Evolutionary conservation across 92 coral and sea anemone species (phyloP).

Genomic region (Virgularia gustaviana): DNA sequence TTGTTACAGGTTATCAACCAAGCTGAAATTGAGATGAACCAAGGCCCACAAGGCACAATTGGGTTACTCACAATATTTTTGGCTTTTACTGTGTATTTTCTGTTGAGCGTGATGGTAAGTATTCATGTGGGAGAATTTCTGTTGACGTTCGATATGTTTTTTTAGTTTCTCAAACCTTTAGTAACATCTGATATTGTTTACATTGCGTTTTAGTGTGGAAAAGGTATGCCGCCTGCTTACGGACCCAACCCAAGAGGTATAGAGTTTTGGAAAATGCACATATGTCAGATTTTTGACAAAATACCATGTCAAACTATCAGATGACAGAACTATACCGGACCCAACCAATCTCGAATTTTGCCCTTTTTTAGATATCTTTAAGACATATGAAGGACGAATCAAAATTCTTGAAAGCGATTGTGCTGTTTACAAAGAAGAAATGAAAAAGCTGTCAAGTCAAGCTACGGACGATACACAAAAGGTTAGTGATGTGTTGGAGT

Average conservation of each 20-base stretch:
- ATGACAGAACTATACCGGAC: too few species aligned
- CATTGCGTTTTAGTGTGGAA: conserved; percentile 7
- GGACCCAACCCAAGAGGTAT: conserved; percentile 25
- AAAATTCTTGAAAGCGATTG: conserved; percentile 67
- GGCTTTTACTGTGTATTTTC: not conserved
- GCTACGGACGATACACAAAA: conserved; percentile 1
- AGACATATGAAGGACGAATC: conserved; percentile 65
- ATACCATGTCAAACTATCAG: too few species aligned
- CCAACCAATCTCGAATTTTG: not conserved
- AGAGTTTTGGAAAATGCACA: too few species aligned
- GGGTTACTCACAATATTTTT: not conserved
- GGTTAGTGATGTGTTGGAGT: not conserved
- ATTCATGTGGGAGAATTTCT: too few species aligned
- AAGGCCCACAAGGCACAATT: conserved; percentile 18
- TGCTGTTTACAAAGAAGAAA: conserved; percentile 13
- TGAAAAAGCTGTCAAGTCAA: not conserved
- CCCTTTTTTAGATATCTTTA: conserved; percentile 56
- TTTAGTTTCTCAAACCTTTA: too few species aligned
- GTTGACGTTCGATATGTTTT: too few species aligned
- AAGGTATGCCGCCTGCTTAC: not conserved
- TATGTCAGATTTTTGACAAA: too few species aligned
- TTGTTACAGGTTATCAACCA: not conserved
- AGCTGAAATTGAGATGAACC: conserved; percentile 4
- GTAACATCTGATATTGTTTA: too few species aligned
- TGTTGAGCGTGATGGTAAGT: conserved; percentile 23